phyloP scores from a whole-genome alignment of 2,888 invertebrate genomes.

The Spodoptera littoralis region DNA sequence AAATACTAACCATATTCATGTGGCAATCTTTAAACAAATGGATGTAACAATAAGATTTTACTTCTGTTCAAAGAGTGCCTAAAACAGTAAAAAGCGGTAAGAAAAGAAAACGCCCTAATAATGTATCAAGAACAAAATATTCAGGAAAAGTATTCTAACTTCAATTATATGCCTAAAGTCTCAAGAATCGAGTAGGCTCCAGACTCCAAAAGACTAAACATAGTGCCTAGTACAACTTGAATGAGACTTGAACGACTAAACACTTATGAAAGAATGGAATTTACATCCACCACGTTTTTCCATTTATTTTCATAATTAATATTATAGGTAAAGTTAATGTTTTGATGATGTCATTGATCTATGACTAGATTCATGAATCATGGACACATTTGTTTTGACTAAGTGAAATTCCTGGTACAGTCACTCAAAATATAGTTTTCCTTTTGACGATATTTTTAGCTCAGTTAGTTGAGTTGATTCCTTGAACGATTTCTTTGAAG shows the following conservation, averaged over 20 bases:
- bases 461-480: constrained; percentile 3
- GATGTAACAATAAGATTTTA: background rate
- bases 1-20: constrained; percentile 14
- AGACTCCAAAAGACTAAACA: constrained; percentile 15
- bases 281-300: constrained; percentile 24
- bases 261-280: constrained; percentile 33
- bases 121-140: background rate
- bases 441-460: constrained; percentile 22
- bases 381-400: constrained; percentile 45
- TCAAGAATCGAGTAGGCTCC: constrained; percentile 23
- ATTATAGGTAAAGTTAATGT: constrained; percentile 15
- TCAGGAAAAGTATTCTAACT: background rate
- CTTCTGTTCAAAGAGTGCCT: too few relatives aligned
- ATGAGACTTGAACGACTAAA: constrained; percentile 25
- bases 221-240: constrained; percentile 35
- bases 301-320: constrained; percentile 42
- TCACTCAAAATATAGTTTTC: constrained; percentile 24
- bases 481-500: constrained; percentile 10
- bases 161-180: constrained; percentile 27
- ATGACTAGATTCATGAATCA: constrained; percentile 11
- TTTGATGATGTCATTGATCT: constrained; percentile 30
- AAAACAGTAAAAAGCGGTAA: background rate
- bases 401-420: constrained; percentile 23
- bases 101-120: too few relatives aligned
- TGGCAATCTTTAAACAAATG: constrained; percentile 1